Base-by-base conservation (phyloP, 1,140 invertebrate genomes). In the Drosophila carrolli region DNA sequence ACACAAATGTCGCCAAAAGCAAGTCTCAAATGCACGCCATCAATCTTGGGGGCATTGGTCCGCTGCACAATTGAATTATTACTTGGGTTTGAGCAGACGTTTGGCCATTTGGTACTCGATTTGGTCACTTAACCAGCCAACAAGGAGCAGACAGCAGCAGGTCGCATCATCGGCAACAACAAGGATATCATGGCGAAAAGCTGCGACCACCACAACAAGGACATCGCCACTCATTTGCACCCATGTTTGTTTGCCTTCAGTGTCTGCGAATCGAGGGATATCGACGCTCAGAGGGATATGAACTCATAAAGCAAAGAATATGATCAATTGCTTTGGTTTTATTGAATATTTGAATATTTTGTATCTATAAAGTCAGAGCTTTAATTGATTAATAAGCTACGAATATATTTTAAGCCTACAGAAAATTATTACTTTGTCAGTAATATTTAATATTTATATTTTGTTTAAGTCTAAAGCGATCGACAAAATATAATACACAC, bases 41-140 rank as follows among this genome's bases (percentile, higher is more conserved):
- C 90, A 91, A 90, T 91, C 90, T 91, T 66, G 76, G 57, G 44
- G 51, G 48, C 56, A 74, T 23, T 10, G 32, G 61, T 40, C 32
- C 38, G 10, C 11, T 38, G 67, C 81, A 80, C 90, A 90, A 91
- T 90, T 91, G 90, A 91, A 91, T 91, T 91, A 91, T 91, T 91
- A 90, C 85, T 78, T 71, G 50, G 81, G 85, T 83, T 79, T 68
- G 84, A 88, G 72, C 75, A 83, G 72, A 78, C 71, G 65, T 63
- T 83, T 73, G 72, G 63, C 76, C 83, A 71, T 68, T 79, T 60
- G 75, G 74, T 77, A 77, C 75, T 68, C 50, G 63, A 58, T 75
- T 55, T 75, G 83, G 65, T 75, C 84, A 86, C 83, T 88, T 86
- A 83, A 79, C 79, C 79, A 66, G 79, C 75, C 70, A 70, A 67